phyloP scores from a whole-genome alignment of 2,113 vertebrate species.

The Stercorarius parasiticus region DNA sequence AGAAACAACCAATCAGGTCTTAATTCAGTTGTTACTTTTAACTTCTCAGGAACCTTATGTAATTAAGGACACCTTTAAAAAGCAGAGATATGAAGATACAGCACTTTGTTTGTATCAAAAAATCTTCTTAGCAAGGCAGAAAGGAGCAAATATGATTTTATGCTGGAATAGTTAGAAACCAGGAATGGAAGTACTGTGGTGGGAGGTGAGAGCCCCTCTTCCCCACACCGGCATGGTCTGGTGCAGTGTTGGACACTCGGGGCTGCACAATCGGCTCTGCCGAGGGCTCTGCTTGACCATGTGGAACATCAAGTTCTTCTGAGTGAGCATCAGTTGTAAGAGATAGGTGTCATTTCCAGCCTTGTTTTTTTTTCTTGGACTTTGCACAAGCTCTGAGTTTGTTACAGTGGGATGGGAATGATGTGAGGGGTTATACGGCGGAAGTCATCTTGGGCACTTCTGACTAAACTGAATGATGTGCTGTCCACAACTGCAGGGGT shows the following conservation, averaged over 20 bases:
- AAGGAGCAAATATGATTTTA: not conserved
- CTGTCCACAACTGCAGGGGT: not conserved
- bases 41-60: not conserved
- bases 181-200: not conserved
- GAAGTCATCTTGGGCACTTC: not conserved
- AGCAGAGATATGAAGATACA: not conserved
- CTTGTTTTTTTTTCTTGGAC: not conserved
- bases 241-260: not conserved
- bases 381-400: not conserved
- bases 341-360: not conserved
- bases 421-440: not conserved
- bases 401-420: not conserved
- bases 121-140: not conserved
- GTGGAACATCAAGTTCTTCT: not conserved
- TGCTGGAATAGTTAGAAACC: not conserved
- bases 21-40: not conserved
- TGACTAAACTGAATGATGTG: fast-evolving
- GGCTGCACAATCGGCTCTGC: not conserved
- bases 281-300: not conserved
- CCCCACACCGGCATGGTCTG: not conserved
- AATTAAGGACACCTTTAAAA: not conserved
- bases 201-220: not conserved
- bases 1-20: not conserved
- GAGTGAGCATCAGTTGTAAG: not conserved
- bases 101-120: not conserved